phyloP scores from a whole-genome alignment of 2,113 vertebrate species.

The Capreolus pygargus region DNA sequence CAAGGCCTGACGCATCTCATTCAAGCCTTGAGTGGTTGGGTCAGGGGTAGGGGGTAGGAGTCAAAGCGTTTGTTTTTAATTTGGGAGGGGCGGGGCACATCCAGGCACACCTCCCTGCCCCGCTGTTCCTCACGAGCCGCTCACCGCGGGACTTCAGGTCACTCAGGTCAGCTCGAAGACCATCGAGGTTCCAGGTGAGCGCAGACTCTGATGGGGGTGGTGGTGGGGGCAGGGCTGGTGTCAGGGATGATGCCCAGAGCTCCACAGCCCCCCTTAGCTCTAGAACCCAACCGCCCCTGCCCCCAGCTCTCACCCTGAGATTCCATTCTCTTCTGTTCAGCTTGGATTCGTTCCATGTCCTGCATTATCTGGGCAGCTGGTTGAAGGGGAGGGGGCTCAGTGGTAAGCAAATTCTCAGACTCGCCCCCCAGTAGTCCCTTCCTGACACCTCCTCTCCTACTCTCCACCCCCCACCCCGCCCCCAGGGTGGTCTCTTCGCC shows the following conservation, averaged over 20 bases:
- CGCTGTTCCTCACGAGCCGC: neutral
- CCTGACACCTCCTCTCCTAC: neutral
- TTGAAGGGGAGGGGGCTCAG: neutral
- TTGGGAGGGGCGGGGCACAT: neutral
- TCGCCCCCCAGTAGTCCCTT: rapidly evolving
- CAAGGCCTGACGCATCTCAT: neutral
- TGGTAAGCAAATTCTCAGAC: neutral
- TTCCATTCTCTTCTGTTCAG: conserved; percentile 19
- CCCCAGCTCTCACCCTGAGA: conserved; percentile 34
- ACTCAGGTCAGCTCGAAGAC: conserved; percentile 30
- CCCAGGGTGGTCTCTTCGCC: rapidly evolving
- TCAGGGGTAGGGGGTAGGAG: rapidly evolving
- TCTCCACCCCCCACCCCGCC: neutral
- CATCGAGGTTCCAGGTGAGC: conserved; percentile 37
- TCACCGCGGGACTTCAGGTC: conserved; percentile 58
- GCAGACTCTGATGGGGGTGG: neutral
- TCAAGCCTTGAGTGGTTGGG: conserved; percentile 40
- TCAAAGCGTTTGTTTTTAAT: neutral
- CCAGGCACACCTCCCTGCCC: neutral
- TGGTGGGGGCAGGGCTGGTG: neutral
- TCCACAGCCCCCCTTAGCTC: neutral
- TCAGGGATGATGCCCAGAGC: neutral
- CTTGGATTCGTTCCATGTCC: neutral
- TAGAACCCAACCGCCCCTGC: rapidly evolving
- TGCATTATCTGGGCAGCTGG: conserved; percentile 24